These are phyloP conservation scores for Argyresthia albistria DNA, from an alignment of 2,888 invertebrate species.

Conservation along the genomic window DNA sequence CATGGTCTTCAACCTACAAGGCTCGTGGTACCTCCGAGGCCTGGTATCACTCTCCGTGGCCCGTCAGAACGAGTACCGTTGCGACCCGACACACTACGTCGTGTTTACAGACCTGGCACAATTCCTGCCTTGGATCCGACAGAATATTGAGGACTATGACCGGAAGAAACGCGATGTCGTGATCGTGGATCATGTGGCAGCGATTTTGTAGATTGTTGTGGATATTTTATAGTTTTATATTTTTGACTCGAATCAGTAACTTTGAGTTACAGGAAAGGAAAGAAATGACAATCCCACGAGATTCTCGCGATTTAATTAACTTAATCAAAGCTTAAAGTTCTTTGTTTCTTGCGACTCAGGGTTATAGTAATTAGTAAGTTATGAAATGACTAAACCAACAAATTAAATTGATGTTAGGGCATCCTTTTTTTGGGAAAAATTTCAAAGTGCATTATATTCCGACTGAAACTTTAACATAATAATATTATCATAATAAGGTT, in stretches of 20 bases:
- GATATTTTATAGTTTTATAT: neutral
- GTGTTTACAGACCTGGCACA: conserved; percentile 75
- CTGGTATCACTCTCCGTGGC: conserved; percentile 73
- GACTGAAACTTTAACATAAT: too few species aligned
- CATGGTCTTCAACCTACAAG: conserved; percentile 55
- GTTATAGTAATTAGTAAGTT: too few species aligned
- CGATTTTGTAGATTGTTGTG: neutral
- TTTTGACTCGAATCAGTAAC: neutral
- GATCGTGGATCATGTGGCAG: too few species aligned
- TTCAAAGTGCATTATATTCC: too few species aligned
- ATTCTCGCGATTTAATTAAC: too few species aligned
- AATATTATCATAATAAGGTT: too few species aligned
- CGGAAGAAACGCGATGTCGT: neutral
- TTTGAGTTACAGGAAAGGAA: neutral
- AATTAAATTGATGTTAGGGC: too few species aligned
- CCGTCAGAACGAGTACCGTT: conserved; percentile 67
- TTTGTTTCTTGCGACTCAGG: too few species aligned
- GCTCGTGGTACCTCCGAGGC: conserved; percentile 57
- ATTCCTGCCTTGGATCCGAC: conserved; percentile 66
- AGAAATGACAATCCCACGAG: too few species aligned
- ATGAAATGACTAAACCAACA: neutral
- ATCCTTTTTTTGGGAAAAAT: too few species aligned
- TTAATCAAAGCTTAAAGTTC: too few species aligned
- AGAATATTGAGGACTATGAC: conserved; percentile 18
- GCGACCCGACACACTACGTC: conserved; percentile 73